Evolutionary conservation across 2,888 invertebrate species (phyloP).

Genomic region (Mythimna albipuncta): DNA sequence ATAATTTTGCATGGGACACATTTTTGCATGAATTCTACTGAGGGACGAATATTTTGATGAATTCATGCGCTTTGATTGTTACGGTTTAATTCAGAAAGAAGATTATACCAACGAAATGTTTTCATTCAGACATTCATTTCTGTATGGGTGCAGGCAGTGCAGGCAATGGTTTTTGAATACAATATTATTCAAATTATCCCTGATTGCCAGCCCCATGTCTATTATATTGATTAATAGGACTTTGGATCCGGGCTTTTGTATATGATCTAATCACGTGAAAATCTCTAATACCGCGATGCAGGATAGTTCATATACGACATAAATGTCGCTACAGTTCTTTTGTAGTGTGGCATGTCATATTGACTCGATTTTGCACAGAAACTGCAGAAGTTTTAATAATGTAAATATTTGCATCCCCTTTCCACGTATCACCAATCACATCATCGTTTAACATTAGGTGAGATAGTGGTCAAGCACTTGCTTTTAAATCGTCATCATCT

Average conservation of each 20-base stretch:
- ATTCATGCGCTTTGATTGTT: slow-evolving; percentile 6
- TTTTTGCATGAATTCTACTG: slow-evolving; percentile 23
- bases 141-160: neutral
- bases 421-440: too few species aligned
- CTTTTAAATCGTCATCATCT: slow-evolving; percentile 3
- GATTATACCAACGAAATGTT: neutral
- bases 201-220: slow-evolving; percentile 20
- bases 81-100: neutral
- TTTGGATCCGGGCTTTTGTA: neutral
- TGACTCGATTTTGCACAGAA: too few species aligned
- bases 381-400: too few species aligned
- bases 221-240: slow-evolving; percentile 23
- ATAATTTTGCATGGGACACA: slow-evolving; percentile 12
- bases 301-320: too few species aligned
- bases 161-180: neutral
- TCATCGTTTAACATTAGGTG: too few species aligned
- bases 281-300: too few species aligned
- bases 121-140: neutral
- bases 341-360: neutral
- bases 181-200: neutral
- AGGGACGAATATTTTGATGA: slow-evolving; percentile 2
- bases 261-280: too few species aligned
- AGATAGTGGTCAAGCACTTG: too few species aligned
- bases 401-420: too few species aligned
- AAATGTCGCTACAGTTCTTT: slow-evolving; percentile 4